Conservation (phyloP, 2,797 vertebrate genomes). For the Glyptemys insculpta region DNA sequence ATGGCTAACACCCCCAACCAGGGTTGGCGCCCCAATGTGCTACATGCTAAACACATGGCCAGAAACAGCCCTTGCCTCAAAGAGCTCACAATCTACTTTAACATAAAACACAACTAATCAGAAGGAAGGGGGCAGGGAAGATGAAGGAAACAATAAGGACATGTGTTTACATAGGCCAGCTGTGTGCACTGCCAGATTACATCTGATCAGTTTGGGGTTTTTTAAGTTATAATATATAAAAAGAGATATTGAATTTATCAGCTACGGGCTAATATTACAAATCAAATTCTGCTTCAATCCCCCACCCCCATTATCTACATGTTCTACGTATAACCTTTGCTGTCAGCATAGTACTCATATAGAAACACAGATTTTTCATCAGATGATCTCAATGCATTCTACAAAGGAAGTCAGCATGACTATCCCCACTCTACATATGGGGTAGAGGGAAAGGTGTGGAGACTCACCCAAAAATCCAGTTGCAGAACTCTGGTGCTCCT, state of each 20-base stretch:
- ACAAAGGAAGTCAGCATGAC: neutral
- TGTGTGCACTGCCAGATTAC: neutral
- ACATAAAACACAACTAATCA: accelerated
- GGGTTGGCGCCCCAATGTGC: neutral
- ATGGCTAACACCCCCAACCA: neutral
- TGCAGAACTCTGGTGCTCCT: accelerated
- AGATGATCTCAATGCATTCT: neutral
- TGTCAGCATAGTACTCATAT: neutral
- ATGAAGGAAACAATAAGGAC: neutral
- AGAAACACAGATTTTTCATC: neutral
- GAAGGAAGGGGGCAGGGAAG: neutral
- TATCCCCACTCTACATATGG: neutral
- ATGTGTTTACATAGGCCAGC: neutral
- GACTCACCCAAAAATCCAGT: accelerated
- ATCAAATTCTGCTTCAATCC: accelerated
- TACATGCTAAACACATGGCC: accelerated
- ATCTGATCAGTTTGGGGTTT: neutral
- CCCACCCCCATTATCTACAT: neutral
- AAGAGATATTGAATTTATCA: neutral
- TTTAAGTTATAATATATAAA: neutral
- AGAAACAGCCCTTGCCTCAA: neutral
- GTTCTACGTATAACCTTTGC: neutral
- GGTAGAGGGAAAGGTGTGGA: neutral
- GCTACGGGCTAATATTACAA: accelerated
- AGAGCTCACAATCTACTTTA: accelerated